phyloP scores from a whole-genome alignment of 2,113 vertebrate species.

The Gopherus flavomarginatus region DNA sequence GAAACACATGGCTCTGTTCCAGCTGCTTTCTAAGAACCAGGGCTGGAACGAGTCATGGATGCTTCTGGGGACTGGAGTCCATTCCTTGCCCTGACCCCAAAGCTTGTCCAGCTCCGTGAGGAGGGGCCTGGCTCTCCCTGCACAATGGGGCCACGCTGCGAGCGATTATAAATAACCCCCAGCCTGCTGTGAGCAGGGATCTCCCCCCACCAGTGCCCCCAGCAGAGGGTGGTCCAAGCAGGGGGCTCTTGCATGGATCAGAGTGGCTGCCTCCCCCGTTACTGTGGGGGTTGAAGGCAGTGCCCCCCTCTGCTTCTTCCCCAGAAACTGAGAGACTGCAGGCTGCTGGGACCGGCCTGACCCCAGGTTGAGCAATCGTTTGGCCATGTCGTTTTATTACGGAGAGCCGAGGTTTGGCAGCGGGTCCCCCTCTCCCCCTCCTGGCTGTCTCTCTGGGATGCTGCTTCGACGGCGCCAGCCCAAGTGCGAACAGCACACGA shows the following conservation, averaged over 20 bases:
- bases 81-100: slow-evolving; percentile 57
- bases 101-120: slow-evolving; percentile 13
- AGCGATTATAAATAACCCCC: slow-evolving; percentile 4
- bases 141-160: fast-evolving
- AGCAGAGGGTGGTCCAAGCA: not conserved
- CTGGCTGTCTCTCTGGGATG: not conserved
- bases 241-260: not conserved
- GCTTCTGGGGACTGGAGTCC: slow-evolving; percentile 13
- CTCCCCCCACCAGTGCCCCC: not conserved
- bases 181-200: not conserved
- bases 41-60: slow-evolving; percentile 8
- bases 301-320: not conserved
- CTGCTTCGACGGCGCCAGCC: not conserved
- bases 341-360: not conserved
- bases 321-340: not conserved
- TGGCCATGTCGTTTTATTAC: not conserved
- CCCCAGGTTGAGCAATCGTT: not conserved
- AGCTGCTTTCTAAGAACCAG: slow-evolving; percentile 62
- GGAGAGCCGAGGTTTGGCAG: not conserved
- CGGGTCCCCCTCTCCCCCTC: not conserved
- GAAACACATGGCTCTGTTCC: not conserved
- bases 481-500: not conserved
- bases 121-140: not conserved
- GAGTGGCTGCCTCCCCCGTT: not conserved
- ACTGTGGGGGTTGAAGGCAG: not conserved